phyloP scores from a whole-genome alignment of 2,888 invertebrate species.

The Cantharis lateralis region DNA sequence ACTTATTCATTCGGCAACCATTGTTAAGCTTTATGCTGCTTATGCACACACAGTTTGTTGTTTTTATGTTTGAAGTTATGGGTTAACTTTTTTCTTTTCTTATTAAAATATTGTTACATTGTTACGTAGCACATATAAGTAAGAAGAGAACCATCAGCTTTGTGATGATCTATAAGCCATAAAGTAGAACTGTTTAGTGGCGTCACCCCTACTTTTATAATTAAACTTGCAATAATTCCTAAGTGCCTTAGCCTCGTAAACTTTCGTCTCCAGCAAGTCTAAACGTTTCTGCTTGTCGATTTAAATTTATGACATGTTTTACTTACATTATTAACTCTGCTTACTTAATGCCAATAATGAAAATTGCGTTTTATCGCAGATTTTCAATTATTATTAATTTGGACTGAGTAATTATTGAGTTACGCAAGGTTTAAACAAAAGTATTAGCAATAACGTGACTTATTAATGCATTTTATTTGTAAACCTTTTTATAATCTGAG shows the following conservation, averaged over 20 bases:
- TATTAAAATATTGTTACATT: constrained; percentile 36
- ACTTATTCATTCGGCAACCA: background rate
- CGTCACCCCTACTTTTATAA: constrained; percentile 47
- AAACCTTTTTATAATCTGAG: background rate
- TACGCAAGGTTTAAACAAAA: background rate
- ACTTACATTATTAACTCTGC: constrained; percentile 26
- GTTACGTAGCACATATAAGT: constrained; percentile 35
- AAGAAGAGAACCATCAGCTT: constrained; percentile 39
- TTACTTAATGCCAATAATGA: constrained; percentile 13
- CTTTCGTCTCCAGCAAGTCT: constrained; percentile 36
- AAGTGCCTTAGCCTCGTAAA: constrained; percentile 43
- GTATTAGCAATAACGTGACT: background rate
- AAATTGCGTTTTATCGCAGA: constrained; percentile 10
- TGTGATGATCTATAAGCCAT: constrained; percentile 46
- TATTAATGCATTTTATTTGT: background rate
- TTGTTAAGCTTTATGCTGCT: background rate
- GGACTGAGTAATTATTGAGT: constrained; percentile 6
- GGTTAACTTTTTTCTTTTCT: background rate
- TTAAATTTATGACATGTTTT: constrained; percentile 38
- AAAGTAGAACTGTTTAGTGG: constrained; percentile 45
- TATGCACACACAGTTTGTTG: background rate
- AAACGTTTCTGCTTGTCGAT: constrained; percentile 38
- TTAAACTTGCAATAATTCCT: constrained; percentile 46
- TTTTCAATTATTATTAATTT: constrained; percentile 9
- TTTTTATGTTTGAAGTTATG: background rate